Evolutionary conservation across 2,888 invertebrate genomes (phyloP), one percentile per base, ranked within the genome.

Genomic region (Podotricha telesiphe): DNA sequence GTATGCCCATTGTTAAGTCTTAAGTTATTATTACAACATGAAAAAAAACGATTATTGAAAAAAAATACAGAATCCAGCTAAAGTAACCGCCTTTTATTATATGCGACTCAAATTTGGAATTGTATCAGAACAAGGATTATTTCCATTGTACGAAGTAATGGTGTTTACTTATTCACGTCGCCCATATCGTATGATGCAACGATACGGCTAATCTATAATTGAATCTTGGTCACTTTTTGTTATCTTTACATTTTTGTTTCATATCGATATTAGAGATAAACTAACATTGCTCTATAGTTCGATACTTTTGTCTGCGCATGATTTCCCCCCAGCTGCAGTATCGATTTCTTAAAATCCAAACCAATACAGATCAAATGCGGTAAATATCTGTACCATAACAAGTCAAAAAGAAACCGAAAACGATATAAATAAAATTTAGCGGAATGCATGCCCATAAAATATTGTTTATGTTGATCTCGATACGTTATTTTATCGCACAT

Each of bases 161-260:
- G 90, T 93, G 88, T 92, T 91, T 93, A 93, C 91, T 89, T 92
- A 92, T 91, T 91, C 92, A 88, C 89, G 91, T 92, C 89, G 89
- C 82, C 86, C 86, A 85, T 88, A 86, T 87, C 83, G 87, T 90
- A 89, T 82, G 91, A 91, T 89, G 75, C 86, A 81, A 80, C 85
- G 86, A 84, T 87, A 87, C 83, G 82, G 87, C 91, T 92, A 91
- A 93, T 93, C 92, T 92, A 89, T 92, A 93, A 93, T 92, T 89
- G 89, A 93, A 93, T 93, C 92, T 88, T 85, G 84, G 86, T 90
- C 88, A 84, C 86, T 87, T 89, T 37, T 85, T 84, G 84, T 83
- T 88, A 88, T 88, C 85, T 84, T 84, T 85, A 79, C 80, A 85
- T 86, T 88, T 87, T 87, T 85, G 79, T 79, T 76, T 79, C 70